These are phyloP conservation scores for Eurystomus glaucurus DNA, from an alignment of 2,797 vertebrate genomes.

Conservation along the genomic window DNA sequence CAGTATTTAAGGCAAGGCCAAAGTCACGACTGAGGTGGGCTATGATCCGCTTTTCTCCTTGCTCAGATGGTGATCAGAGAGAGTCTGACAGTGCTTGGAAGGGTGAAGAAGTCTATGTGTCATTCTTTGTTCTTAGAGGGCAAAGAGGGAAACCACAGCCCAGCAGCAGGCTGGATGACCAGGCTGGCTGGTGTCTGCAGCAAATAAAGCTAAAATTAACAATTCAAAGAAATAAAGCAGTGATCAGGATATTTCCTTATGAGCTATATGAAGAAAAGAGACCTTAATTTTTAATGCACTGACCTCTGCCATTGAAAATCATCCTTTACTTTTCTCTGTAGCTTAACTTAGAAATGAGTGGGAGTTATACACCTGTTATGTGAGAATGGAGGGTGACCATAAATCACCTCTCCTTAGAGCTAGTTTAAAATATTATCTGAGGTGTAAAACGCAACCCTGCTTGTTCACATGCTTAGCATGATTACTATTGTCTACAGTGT, in stretches of 20 bases:
- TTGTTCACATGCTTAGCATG: neutral
- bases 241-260: neutral
- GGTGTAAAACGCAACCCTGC: neutral
- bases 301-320: constrained; percentile 1
- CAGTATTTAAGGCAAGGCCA: neutral
- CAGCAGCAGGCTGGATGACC: neutral
- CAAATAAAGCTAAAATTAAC: neutral
- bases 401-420: neutral
- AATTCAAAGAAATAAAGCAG: neutral
- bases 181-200: neutral
- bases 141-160: neutral
- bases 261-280: neutral
- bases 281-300: neutral
- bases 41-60: neutral
- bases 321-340: neutral
- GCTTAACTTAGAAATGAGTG: constrained; percentile 32
- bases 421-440: neutral
- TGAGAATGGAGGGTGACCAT: neutral
- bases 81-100: neutral
- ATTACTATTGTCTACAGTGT: neutral
- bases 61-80: neutral
- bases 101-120: neutral
- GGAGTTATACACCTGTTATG: constrained; percentile 41
- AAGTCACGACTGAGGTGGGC: neutral
- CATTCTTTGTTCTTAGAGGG: neutral